Conservation (phyloP, 2,113 vertebrate species). For the Formicarius rufipectus region DNA sequence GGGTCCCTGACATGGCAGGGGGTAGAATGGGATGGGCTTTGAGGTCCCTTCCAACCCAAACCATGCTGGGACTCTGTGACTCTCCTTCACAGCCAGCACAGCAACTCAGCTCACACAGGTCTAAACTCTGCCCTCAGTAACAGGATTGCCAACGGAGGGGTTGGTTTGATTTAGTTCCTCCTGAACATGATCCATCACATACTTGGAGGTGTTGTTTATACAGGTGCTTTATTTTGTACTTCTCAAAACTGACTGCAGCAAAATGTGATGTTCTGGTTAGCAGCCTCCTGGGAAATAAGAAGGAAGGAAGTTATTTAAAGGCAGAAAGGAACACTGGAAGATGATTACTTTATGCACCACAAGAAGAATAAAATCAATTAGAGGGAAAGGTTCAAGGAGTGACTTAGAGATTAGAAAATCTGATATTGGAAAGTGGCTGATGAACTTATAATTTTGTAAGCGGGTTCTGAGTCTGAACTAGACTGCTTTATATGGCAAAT, state of each 20-base stretch:
- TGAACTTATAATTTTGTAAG: background rate
- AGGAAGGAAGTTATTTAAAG: background rate
- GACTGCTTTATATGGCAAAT: background rate
- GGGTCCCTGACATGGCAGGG: background rate
- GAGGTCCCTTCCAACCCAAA: background rate
- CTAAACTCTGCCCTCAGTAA: background rate
- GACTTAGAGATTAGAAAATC: background rate
- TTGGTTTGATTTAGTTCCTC: background rate
- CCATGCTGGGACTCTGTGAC: background rate
- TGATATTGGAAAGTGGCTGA: background rate
- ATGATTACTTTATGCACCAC: background rate
- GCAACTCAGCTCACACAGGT: background rate
- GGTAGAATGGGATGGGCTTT: accelerated
- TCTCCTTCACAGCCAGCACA: background rate
- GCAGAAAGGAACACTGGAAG: background rate
- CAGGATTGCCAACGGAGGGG: accelerated
- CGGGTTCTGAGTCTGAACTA: background rate
- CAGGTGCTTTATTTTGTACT: background rate
- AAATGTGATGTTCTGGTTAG: background rate
- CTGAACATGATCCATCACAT: background rate
- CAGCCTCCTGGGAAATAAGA: background rate
- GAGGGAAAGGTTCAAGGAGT: background rate
- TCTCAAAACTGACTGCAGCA: background rate
- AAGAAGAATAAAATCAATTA: background rate
- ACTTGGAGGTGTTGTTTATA: background rate